Conservation (phyloP, 2,888 invertebrate genomes). For the Eupithecia subfuscata region DNA sequence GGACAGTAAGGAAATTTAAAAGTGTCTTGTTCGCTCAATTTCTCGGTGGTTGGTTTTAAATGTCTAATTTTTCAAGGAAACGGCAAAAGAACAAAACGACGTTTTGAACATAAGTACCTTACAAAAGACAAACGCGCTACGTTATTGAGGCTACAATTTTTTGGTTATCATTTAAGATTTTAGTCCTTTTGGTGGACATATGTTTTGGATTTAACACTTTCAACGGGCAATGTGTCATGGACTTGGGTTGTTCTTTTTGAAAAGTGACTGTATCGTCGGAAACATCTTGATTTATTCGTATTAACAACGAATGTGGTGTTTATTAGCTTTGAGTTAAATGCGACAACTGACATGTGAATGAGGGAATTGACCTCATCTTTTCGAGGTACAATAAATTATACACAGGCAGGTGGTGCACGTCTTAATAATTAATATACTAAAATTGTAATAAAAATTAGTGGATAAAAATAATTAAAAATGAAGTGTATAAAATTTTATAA, state of each 20-base stretch:
- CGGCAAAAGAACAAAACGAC: background rate
- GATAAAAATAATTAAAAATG: background rate
- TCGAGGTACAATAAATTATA: conserved; percentile 1
- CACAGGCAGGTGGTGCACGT: background rate
- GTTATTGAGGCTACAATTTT: conserved; percentile 2
- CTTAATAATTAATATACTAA: background rate
- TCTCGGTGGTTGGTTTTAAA: conserved; percentile 2
- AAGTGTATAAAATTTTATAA: background rate
- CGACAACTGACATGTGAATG: conserved; percentile 6
- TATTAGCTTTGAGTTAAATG: conserved; percentile 16
- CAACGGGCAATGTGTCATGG: conserved; percentile 33
- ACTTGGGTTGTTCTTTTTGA: conserved; percentile 11
- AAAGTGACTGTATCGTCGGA: conserved; percentile 9
- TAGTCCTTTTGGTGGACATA: conserved; percentile 3
- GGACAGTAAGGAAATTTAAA: background rate
- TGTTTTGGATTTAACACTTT: conserved; percentile 19
- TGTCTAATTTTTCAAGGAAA: background rate
- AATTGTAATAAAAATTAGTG: background rate
- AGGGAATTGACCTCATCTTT: conserved; percentile 8
- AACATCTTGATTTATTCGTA: conserved; percentile 24
- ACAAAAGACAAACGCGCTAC: conserved; percentile 37
- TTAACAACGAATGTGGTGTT: conserved; percentile 20
- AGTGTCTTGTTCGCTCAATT: background rate
- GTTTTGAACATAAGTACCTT: conserved; percentile 4
- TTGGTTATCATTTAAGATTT: conserved; percentile 6